phyloP scores from a whole-genome alignment of 2,797 vertebrate genomes.

The Hylomyscus alleni region DNA sequence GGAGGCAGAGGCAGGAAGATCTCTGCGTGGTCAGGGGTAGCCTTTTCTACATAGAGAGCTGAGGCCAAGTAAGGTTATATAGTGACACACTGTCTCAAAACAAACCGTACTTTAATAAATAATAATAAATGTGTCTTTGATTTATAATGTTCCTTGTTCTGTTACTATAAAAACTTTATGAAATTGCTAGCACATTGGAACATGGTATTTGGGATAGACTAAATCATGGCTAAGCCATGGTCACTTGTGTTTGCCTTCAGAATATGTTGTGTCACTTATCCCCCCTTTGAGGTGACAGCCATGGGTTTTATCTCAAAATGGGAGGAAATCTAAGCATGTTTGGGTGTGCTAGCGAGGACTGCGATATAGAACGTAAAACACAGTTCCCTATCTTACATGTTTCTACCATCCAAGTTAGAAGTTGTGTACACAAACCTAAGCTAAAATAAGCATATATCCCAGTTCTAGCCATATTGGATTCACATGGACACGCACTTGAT shows the following conservation, averaged over 20 bases:
- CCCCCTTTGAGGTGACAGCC: not conserved
- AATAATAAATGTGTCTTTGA: not conserved
- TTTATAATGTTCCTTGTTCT: not conserved
- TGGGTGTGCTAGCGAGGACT: not conserved
- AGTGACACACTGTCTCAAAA: not conserved
- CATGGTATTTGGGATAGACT: not conserved
- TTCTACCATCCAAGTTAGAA: not conserved
- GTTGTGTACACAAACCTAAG: not conserved
- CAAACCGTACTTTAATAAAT: not conserved
- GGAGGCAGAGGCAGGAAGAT: not conserved
- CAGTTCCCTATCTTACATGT: not conserved
- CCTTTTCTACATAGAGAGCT: not conserved
- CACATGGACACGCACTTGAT: not conserved
- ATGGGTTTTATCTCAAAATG: not conserved
- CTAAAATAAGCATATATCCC: not conserved
- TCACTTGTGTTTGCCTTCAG: not conserved
- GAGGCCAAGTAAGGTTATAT: not conserved
- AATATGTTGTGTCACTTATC: not conserved
- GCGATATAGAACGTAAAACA: not conserved
- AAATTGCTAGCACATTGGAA: not conserved
- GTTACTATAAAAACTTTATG: not conserved
- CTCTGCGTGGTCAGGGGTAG: not conserved
- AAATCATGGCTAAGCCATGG: not conserved
- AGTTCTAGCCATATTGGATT: not conserved
- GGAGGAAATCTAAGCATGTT: slow-evolving; percentile 37